Percentiles rank a stretch among this genome's conserved stretches.
Conservation (phyloP, 2,888 invertebrate species). For the Arrhopalites spinosus region DNA sequence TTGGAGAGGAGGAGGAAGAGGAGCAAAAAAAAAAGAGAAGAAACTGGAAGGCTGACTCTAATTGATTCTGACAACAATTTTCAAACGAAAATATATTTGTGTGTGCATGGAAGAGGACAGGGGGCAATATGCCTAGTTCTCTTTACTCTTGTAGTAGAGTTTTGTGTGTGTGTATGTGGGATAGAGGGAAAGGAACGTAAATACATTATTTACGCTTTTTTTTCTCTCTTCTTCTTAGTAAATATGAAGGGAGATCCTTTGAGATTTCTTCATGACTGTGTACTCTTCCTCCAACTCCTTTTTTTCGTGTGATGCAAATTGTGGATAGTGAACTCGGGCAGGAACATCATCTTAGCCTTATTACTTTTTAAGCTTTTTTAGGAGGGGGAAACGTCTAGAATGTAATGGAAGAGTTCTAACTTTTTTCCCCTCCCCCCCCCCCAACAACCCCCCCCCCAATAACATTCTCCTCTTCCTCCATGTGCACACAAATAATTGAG, state of each 20-base stretch:
- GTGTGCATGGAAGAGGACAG: conserved; percentile 21
- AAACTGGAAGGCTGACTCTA: conserved; percentile 28
- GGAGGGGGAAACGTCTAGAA: neutral
- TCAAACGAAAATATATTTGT: conserved; percentile 28
- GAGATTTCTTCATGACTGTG: conserved; percentile 19
- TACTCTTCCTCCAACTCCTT: no score
- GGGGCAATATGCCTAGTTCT: conserved; percentile 9
- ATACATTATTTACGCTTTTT: conserved; percentile 27
- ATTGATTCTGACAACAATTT: conserved; percentile 35
- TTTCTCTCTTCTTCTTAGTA: conserved; percentile 8
- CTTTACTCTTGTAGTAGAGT: neutral
- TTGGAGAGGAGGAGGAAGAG: neutral
- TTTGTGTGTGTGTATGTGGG: neutral
- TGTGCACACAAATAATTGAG: conserved; percentile 9
- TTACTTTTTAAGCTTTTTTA: neutral
- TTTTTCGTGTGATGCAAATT: conserved; percentile 26
- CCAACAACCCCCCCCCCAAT: neutral
- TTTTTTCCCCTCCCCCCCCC: neutral
- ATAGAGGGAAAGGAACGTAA: conserved; percentile 15
- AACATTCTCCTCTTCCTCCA: no score
- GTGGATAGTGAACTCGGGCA: neutral
- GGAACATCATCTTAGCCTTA: neutral
- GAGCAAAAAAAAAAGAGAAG: neutral
- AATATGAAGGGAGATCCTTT: conserved; percentile 20
- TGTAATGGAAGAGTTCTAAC: neutral